Evolutionary conservation across 1,140 invertebrate species (phyloP), one percentile per base, ranked within the genome.

Genomic region (Pseudomyrmex sp.): DNA sequence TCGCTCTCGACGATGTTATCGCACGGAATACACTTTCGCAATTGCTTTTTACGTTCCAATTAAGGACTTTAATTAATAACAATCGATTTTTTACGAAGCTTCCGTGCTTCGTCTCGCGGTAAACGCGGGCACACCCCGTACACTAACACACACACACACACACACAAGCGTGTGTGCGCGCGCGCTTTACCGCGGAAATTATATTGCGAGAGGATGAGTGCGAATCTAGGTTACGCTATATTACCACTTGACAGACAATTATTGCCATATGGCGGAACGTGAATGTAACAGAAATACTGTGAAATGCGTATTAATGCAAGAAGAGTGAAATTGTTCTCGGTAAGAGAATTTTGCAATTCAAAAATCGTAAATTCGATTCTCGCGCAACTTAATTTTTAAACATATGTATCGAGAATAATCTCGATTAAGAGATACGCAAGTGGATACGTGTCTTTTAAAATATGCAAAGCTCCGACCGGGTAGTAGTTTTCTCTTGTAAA

Each of bases 161-260:
- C 54, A 56, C 15, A 8, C 35, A 35, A 35, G 4, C 35, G 5
- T 7, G 5, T 7, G 35, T 3, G 35, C 35, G 35, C 35, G 35
- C 35, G 35, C 35, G 35, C 35, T 44, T 15, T 63, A 75, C 35
- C 18, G 70, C 26, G 59, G 70, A 82, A 88, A 85, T 84, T 87
- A 84, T 62, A 72, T 54, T 48, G 9, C 44, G 52, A 44, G 52
- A 44, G 59, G 70, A 80, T 65, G 72, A 82, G 54, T 65, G 54
- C 77, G 73, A 82, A 88, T 88, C 83, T 84, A 84, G 74, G 72
- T 76, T 82, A 79, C 15, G 65, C 48, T 58, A 65, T 73, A 74
- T 77, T 46, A 48, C 63, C 80, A 50, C 18, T 61, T 54, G 65
- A 50, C 59, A 82, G 65, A 70, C 52, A 50, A 80, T 80, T 70